phyloP scores from a whole-genome alignment of 2,888 invertebrate genomes.

The Tolmerus cingulatus region DNA sequence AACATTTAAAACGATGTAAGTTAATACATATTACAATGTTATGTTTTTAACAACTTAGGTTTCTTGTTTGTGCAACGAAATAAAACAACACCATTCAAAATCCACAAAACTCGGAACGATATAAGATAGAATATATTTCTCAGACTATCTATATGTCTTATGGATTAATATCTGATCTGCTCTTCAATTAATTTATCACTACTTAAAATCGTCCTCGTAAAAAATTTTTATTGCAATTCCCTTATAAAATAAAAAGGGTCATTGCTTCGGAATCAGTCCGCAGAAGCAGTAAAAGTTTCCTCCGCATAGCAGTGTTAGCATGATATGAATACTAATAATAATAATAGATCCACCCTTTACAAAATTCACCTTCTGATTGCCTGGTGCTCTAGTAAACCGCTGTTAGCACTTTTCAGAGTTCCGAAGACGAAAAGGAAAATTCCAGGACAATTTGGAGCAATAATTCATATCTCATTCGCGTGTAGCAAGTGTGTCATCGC shows the following conservation, averaged over 20 bases:
- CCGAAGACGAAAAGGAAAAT: neutral
- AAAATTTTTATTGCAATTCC: neutral
- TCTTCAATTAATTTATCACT: too few species aligned
- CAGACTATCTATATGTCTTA: too few species aligned
- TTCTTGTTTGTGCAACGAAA: too few species aligned
- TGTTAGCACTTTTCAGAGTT: neutral
- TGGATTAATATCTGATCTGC: too few species aligned
- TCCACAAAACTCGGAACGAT: too few species aligned
- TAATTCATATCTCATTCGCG: constrained; percentile 1
- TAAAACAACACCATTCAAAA: too few species aligned
- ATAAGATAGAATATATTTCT: too few species aligned
- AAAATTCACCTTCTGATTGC: neutral
- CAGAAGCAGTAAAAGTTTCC: neutral
- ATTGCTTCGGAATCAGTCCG: neutral
- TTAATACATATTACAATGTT: too few species aligned
- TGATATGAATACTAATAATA: neutral
- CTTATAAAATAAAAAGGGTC: neutral
- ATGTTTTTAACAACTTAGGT: too few species aligned
- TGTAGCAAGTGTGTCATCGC: neutral
- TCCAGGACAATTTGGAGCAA: neutral
- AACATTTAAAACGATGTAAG: too few species aligned
- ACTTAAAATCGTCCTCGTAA: neutral
- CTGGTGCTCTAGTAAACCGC: neutral
- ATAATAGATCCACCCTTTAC: neutral
- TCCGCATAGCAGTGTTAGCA: neutral